phyloP scores from a whole-genome alignment of 2,888 invertebrate species.

The Noctuana brunneofusca region DNA sequence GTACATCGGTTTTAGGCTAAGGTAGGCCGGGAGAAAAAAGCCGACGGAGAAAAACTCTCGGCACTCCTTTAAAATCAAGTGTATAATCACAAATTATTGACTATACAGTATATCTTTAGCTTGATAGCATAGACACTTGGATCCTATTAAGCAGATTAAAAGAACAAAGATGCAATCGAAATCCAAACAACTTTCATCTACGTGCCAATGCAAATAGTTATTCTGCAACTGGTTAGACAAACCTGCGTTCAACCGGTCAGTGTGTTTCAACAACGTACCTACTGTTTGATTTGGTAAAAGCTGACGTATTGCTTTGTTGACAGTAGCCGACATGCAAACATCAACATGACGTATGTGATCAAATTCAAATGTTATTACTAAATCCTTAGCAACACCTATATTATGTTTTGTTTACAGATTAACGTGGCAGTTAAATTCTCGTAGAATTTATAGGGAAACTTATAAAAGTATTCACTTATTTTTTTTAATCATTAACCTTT shows the following conservation, averaged over 20 bases:
- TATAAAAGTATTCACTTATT: too few species aligned
- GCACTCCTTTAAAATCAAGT: too few species aligned
- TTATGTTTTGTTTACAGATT: constrained; percentile 2
- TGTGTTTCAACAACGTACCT: constrained; percentile 45
- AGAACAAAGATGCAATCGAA: constrained; percentile 41
- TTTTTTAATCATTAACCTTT: too few species aligned
- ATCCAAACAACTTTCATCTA: constrained; percentile 48
- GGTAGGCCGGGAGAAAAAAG: too few species aligned
- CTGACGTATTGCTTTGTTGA: constrained; percentile 23
- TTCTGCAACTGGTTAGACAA: constrained; percentile 47
- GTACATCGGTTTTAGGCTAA: too few species aligned
- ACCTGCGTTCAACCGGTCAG: constrained; percentile 42
- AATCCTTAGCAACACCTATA: neutral
- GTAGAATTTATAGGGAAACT: too few species aligned
- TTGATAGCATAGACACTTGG: neutral
- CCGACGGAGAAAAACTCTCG: too few species aligned
- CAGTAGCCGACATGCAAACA: constrained; percentile 16
- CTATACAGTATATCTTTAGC: too few species aligned
- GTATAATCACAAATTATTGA: too few species aligned
- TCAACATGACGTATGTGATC: neutral
- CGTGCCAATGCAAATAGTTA: constrained; percentile 45
- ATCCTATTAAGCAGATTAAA: constrained; percentile 35
- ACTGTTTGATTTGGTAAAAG: constrained; percentile 31
- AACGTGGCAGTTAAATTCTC: neutral
- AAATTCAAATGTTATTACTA: constrained; percentile 12